These are phyloP conservation scores for Phyllostomus discolor DNA, from an alignment of 2,113 vertebrate species.

Conservation along the genomic window DNA sequence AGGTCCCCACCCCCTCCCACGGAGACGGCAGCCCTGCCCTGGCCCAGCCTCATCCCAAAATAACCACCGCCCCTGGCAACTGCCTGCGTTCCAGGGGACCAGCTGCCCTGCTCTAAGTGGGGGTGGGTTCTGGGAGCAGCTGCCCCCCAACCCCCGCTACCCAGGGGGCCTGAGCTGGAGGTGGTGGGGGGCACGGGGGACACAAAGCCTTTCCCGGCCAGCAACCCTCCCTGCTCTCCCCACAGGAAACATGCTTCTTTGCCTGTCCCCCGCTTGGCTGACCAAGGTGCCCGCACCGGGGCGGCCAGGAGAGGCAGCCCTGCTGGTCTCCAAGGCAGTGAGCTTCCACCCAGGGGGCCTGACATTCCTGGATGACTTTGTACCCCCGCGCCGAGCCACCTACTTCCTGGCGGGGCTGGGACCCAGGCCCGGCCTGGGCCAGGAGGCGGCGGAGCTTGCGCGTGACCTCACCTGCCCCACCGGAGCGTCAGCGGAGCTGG, in stretches of 20 bases:
- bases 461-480: conserved; percentile 81
- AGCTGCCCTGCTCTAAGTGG: conserved; percentile 32
- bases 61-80: conserved; percentile 57
- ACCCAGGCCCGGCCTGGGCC: conserved; percentile 28
- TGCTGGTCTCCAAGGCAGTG: conserved; percentile 82
- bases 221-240: background rate
- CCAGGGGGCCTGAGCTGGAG: background rate
- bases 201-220: background rate
- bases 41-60: conserved; percentile 65
- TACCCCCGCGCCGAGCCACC: conserved; percentile 79
- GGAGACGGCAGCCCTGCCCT: conserved; percentile 57
- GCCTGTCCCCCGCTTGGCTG: conserved; percentile 83
- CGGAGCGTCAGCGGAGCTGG: conserved; percentile 77
- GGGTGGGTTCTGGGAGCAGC: conserved; percentile 38
- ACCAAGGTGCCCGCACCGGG: conserved; percentile 71
- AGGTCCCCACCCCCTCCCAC: conserved; percentile 16
- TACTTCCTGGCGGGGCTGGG: conserved; percentile 80
- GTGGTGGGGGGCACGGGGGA: background rate
- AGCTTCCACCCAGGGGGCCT: conserved; percentile 82
- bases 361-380: conserved; percentile 80
- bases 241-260: conserved; percentile 85
- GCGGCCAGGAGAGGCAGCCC: conserved; percentile 55
- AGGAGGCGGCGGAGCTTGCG: conserved; percentile 76
- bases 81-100: conserved; percentile 30
- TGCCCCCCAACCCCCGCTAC: background rate